These are phyloP conservation scores for Myotis brandtii DNA, from an alignment of 2,113 vertebrate genomes.

Conservation along the genomic window DNA sequence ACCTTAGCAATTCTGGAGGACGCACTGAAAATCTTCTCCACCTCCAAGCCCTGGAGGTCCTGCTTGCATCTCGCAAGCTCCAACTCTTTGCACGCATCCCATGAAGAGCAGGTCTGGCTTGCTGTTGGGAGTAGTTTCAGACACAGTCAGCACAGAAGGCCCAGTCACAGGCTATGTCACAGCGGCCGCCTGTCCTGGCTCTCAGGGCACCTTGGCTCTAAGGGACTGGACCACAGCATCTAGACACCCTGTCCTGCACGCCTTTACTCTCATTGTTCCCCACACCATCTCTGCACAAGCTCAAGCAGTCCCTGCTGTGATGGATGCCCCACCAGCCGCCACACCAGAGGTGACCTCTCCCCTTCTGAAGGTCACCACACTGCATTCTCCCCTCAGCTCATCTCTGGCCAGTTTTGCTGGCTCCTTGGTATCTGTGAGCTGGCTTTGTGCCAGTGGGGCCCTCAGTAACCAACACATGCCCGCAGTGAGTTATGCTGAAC, in stretches of 20 bases:
- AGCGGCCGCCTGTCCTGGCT: not conserved
- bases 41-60: not conserved
- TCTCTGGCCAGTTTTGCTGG: not conserved
- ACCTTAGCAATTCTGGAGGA: slow-evolving; percentile 73
- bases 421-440: not conserved
- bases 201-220: not conserved
- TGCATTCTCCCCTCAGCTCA: not conserved
- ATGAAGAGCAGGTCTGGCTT: slow-evolving; percentile 72
- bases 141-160: rapidly evolving
- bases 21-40: not conserved
- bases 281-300: not conserved
- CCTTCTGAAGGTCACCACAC: not conserved
- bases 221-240: not conserved
- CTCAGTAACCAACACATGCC: not conserved
- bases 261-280: not conserved
- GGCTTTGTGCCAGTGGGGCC: not conserved
- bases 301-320: not conserved
- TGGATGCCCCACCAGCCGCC: not conserved
- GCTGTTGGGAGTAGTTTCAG: slow-evolving; percentile 19
- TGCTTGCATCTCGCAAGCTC: slow-evolving; percentile 56
- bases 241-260: not conserved
- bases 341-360: not conserved
- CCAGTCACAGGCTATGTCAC: rapidly evolving
- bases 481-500: rapidly evolving
- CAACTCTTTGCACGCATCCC: slow-evolving; percentile 22